phyloP scores from a whole-genome alignment of 2,113 vertebrate genomes.

The Rutilus rutilus region DNA sequence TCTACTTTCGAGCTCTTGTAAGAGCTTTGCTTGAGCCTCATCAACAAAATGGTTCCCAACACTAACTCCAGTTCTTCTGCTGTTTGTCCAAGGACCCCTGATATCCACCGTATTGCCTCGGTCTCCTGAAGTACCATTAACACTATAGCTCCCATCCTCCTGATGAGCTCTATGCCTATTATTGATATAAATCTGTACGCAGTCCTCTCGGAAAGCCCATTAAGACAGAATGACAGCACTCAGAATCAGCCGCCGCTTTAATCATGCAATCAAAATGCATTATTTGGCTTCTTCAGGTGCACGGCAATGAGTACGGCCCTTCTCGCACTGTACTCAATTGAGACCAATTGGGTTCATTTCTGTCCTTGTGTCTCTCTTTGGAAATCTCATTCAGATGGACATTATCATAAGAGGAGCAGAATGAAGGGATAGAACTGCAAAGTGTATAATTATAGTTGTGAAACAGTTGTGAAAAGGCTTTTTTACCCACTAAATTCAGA shows the following conservation, averaged over 20 bases:
- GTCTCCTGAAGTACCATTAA: slow-evolving; percentile 43
- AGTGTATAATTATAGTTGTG: slow-evolving; percentile 33
- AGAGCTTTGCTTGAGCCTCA: slow-evolving; percentile 6
- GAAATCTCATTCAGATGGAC: slow-evolving; percentile 52
- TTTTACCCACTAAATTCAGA: slow-evolving; percentile 2
- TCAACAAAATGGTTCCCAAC: neutral
- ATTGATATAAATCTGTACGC: slow-evolving; percentile 61
- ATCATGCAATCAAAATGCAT: slow-evolving; percentile 74
- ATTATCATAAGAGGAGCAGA: slow-evolving; percentile 49
- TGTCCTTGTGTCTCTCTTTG: slow-evolving; percentile 51
- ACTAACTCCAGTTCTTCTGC: slow-evolving; percentile 2
- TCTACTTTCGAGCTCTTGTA: slow-evolving; percentile 17
- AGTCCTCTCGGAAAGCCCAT: slow-evolving; percentile 62
- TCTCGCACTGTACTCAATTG: slow-evolving; percentile 66
- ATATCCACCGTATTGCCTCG: neutral
- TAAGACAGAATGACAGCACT: slow-evolving; percentile 66
- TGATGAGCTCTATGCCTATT: slow-evolving; percentile 42
- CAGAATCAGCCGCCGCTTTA: slow-evolving; percentile 60
- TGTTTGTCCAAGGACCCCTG: neutral
- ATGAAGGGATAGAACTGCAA: slow-evolving; percentile 50
- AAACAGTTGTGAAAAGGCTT: slow-evolving; percentile 42
- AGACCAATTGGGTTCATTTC: slow-evolving; percentile 61
- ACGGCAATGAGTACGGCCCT: slow-evolving; percentile 51
- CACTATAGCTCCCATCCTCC: slow-evolving; percentile 14
- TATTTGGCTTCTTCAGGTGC: slow-evolving; percentile 72